Conservation (phyloP, 2,113 vertebrate genomes). For the Gavialis gangeticus region DNA sequence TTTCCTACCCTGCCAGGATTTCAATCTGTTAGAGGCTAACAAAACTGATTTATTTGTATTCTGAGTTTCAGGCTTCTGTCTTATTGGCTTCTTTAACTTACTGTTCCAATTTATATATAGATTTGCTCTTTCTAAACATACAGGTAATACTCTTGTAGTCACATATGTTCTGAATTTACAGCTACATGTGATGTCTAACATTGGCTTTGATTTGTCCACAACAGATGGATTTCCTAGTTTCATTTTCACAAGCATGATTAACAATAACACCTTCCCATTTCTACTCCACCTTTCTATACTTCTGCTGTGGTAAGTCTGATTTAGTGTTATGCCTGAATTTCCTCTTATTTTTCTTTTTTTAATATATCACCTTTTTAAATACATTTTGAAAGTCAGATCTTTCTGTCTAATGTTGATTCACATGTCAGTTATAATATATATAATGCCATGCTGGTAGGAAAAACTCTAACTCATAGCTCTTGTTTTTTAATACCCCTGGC, state of each 20-base stretch:
- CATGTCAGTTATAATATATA: neutral
- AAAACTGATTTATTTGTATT: conserved; percentile 74
- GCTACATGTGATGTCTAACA: neutral
- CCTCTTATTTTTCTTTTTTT: neutral
- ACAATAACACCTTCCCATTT: neutral
- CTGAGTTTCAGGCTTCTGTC: conserved; percentile 51
- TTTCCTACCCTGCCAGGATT: conserved; percentile 70
- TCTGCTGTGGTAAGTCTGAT: neutral
- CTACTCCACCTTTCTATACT: neutral
- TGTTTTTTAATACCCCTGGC: neutral
- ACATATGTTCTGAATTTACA: conserved; percentile 48
- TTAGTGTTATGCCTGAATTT: neutral
- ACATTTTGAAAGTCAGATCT: neutral
- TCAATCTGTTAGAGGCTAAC: conserved; percentile 72
- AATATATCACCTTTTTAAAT: neutral
- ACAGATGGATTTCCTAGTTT: conserved; percentile 26
- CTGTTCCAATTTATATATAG: conserved; percentile 51
- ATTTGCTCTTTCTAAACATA: conserved; percentile 36
- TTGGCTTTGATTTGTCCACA: conserved; percentile 25
- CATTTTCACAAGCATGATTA: neutral
- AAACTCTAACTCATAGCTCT: conserved; percentile 17
- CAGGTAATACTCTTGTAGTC: neutral
- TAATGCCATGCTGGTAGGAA: neutral
- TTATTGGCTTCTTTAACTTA: conserved; percentile 52
- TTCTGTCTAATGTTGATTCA: neutral